Percentiles rank a stretch among this genome's conserved stretches.
phyloP scores from a whole-genome alignment of 2,888 invertebrate genomes.

The Carpatolechia fugitivella region DNA sequence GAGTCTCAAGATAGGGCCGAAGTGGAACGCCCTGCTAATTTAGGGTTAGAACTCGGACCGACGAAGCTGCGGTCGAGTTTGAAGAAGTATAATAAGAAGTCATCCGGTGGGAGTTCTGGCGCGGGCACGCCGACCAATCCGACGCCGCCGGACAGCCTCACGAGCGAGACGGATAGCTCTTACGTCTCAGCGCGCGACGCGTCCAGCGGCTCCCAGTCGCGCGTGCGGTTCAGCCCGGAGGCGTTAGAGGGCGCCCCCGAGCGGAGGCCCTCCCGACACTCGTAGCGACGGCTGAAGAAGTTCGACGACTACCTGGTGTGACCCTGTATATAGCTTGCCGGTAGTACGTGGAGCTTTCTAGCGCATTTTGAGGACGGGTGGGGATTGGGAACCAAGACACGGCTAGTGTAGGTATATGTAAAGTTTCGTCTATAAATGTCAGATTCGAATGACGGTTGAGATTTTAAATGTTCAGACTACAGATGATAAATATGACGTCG shows the following conservation, averaged over 20 bases:
- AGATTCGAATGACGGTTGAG: no score
- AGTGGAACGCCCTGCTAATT: constrained; percentile 64
- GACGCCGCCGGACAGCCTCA: constrained; percentile 90
- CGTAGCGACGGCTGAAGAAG: constrained; percentile 74
- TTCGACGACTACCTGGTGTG: constrained; percentile 75
- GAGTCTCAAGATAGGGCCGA: constrained; percentile 46
- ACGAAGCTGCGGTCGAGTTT: constrained; percentile 88
- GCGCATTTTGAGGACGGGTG: constrained; percentile 25
- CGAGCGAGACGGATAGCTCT: constrained; percentile 90
- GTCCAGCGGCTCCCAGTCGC: constrained; percentile 83
- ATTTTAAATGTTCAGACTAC: no score
- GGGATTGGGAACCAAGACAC: background rate
- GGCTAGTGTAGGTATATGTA: background rate
- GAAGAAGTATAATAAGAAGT: constrained; percentile 83
- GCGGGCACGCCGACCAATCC: constrained; percentile 89
- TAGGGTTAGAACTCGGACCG: constrained; percentile 83
- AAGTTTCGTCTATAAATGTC: background rate
- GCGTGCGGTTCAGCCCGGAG: constrained; percentile 89
- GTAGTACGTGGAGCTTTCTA: constrained; percentile 45
- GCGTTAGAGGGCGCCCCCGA: constrained; percentile 78
- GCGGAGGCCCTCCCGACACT: constrained; percentile 46
- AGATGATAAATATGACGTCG: no score
- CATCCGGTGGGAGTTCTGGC: constrained; percentile 80
- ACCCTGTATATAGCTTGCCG: constrained; percentile 27
- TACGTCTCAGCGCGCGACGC: constrained; percentile 92